These are phyloP conservation scores for Therioaphis trifolii DNA, from an alignment of 2,888 invertebrate species.

Conservation along the genomic window DNA sequence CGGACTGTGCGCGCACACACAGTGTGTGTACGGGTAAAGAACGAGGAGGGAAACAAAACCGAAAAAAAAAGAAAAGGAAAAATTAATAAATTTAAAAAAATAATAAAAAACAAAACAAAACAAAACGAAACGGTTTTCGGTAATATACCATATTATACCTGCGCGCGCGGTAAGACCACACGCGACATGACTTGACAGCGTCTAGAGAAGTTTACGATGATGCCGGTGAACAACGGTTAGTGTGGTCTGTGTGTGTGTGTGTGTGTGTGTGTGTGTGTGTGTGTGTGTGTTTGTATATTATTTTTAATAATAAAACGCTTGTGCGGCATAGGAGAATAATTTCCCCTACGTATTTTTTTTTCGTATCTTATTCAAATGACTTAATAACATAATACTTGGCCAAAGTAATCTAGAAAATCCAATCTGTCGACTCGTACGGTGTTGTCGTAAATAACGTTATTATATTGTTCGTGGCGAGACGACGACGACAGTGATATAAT, in stretches of 20 bases:
- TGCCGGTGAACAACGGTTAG: conserved; percentile 40
- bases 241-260: conserved; percentile 12
- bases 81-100: conserved; percentile 57
- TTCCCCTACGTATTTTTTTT: not conserved
- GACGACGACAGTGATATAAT: no score
- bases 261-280: not conserved
- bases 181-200: conserved; percentile 60
- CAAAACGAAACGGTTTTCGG: conserved; percentile 52
- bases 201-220: conserved; percentile 57
- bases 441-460: not conserved
- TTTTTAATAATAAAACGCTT: not conserved
- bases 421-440: conserved; percentile 11
- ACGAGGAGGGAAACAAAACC: not conserved
- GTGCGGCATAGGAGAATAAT: not conserved
- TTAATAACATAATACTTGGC: conserved; percentile 1
- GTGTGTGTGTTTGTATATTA: not conserved
- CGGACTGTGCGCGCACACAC: no score
- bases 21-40: not conserved
- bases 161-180: conserved; percentile 56
- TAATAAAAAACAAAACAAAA: conserved; percentile 1
- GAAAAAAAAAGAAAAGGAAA: not conserved
- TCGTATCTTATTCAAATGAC: conserved; percentile 22
- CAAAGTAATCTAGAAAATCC: conserved; percentile 45
- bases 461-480: conserved; percentile 8
- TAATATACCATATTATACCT: conserved; percentile 28